These are phyloP conservation scores for Oxyruncus cristatus DNA, from an alignment of 2,113 vertebrate species.

Conservation along the genomic window DNA sequence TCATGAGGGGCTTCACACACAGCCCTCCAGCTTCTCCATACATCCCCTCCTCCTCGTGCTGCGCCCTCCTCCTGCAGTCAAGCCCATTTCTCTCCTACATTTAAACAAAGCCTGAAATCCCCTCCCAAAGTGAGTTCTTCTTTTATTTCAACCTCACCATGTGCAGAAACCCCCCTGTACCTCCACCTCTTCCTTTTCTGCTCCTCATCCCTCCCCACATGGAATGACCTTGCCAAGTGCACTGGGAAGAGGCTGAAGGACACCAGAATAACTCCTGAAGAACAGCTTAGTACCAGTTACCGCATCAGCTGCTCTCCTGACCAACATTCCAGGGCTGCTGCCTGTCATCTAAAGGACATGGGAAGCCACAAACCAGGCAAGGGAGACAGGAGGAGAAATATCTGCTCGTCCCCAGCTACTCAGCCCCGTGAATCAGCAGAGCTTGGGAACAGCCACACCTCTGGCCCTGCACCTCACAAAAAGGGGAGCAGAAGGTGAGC, in stretches of 20 bases:
- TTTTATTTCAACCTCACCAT: not conserved
- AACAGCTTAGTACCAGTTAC: not conserved
- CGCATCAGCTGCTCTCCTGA: not conserved
- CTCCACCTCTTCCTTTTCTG: not conserved
- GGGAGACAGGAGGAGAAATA: not conserved
- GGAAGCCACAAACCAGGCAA: not conserved
- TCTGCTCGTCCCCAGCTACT: not conserved
- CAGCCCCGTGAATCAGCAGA: not conserved
- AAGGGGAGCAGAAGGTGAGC: not conserved
- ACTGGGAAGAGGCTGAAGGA: not conserved
- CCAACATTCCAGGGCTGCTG: not conserved
- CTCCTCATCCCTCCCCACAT: not conserved
- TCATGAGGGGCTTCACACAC: not conserved
- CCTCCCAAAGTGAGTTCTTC: not conserved
- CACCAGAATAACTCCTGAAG: not conserved
- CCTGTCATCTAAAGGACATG: not conserved
- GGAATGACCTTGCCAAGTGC: not conserved
- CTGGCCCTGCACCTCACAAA: not conserved
- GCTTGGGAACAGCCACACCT: not conserved
- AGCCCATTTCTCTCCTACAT: fast-evolving
- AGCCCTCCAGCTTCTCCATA: not conserved
- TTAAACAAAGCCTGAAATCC: not conserved
- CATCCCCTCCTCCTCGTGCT: not conserved
- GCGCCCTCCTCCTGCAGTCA: not conserved
- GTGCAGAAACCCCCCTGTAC: not conserved